Evolutionary conservation across 1,140 invertebrate species (phyloP), one percentile per base, ranked within the genome.

Genomic region (Scaptomyza pallida): DNA sequence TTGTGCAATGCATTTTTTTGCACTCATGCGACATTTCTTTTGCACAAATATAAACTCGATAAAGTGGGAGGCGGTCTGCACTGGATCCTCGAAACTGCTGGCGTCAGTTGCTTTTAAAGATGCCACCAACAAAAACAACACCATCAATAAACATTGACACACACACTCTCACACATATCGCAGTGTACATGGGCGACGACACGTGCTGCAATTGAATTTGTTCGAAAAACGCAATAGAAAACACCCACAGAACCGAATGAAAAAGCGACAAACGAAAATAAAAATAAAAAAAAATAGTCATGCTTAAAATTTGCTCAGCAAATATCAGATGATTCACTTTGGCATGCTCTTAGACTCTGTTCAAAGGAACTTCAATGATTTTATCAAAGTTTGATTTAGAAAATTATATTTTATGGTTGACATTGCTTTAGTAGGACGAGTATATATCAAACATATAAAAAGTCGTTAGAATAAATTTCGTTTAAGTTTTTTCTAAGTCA

Each of bases 141-240:
- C 26, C 40, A 60, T 45, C 55, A 60, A 48, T 44, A 67, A 44
- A 51, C 30, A 57, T 52, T 50, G 48, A 61, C 54, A 67, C 19
- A 59, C 15, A 64, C 61, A 68, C 40, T 50, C 55, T 40, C 59
- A 50, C 54, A 50, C 40, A 48, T 71, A 78, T 60, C 60, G 57
- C 52, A 68, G 59, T 73, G 73, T 80, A 80, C 73, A 80, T 70
- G 81, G 77, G 54, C 70, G 75, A 77, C 81, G 81, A 85, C 77
- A 85, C 81, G 81, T 85, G 76, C 81, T 80, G 81, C 81, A 85
- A 85, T 85, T 85, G 81, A 85, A 85, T 85, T 85, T 74, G 81
- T 74, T 83, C 81, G 61, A 73, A 85, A 79, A 86, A 85, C 77
- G 81, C 81, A 85, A 86, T 80, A 77, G 81, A 86, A 86, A 86